Percentiles rank a stretch among this genome's conserved stretches.
phyloP scores from a whole-genome alignment of 2,888 invertebrate species.

The Hemithea aestivaria region DNA sequence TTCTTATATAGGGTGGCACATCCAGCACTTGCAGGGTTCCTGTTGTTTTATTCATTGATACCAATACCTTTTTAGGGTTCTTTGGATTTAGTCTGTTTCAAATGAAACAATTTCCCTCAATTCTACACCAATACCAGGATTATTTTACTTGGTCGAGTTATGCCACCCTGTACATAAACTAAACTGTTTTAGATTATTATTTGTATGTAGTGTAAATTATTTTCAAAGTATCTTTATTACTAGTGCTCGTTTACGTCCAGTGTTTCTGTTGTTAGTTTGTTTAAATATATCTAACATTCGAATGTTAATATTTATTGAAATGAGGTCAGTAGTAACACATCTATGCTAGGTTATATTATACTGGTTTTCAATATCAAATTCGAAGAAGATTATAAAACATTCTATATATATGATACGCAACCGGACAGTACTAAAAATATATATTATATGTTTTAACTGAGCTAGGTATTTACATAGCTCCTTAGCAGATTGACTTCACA shows the following conservation, averaged over 20 bases:
- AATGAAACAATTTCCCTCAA: too few species aligned
- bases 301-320: slow-evolving; percentile 72
- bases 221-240: slow-evolving; percentile 58
- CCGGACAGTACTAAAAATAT: too few species aligned
- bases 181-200: slow-evolving; percentile 64
- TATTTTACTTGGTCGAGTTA: too few species aligned
- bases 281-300: slow-evolving; percentile 57
- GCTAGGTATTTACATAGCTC: too few species aligned
- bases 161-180: slow-evolving; percentile 39
- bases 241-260: slow-evolving; percentile 72
- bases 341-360: slow-evolving; percentile 51
- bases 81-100: too few species aligned
- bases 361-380: slow-evolving; percentile 54
- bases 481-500: too few species aligned
- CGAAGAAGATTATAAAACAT: slow-evolving; percentile 44
- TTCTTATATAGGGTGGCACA: slow-evolving; percentile 44
- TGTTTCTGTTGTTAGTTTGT: slow-evolving; percentile 57
- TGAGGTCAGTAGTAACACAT: slow-evolving; percentile 70
- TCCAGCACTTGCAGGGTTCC: too few species aligned
- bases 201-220: slow-evolving; percentile 73
- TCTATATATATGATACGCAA: too few species aligned
- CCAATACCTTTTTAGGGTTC: too few species aligned
- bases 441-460: too few species aligned
- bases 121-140: too few species aligned
- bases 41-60: too few species aligned